phyloP scores from a whole-genome alignment of 37 sponge, comb jelly and placozoan species.

The Hormiphora californensis region DNA sequence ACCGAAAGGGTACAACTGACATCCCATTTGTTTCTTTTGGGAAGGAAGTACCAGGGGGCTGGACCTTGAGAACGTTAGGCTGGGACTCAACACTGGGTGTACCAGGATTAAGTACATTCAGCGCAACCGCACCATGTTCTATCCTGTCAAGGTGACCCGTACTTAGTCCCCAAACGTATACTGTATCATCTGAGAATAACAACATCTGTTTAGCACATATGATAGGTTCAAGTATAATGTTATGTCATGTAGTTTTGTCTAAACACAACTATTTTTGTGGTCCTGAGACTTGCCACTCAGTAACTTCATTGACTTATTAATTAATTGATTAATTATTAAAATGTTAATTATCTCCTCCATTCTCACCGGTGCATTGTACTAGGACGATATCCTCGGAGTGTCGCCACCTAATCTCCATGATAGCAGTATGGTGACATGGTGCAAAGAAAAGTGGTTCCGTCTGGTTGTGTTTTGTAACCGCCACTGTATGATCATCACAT shows the following conservation, averaged over 20 bases:
- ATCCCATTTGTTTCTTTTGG: neutral
- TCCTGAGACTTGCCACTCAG: no score
- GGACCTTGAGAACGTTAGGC: neutral
- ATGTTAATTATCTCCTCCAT: no score
- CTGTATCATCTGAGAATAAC: constrained; percentile 19
- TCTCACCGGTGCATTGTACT: neutral
- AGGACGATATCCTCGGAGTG: constrained; percentile 20
- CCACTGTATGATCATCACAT: constrained; percentile 3
- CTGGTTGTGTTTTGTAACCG: neutral
- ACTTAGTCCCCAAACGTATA: constrained; percentile 46
- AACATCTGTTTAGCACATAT: no score
- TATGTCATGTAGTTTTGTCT: no score
- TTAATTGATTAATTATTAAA: no score
- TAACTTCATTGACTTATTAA: no score
- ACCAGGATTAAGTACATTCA: neutral
- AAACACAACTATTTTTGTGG: no score
- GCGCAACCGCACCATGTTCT: constrained; percentile 23
- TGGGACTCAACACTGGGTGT: neutral
- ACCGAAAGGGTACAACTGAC: constrained; percentile 1
- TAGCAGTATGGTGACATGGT: neutral
- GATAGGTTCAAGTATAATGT: no score
- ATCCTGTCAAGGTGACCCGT: constrained; percentile 41
- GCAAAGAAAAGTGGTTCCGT: neutral
- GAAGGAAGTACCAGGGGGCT: neutral
- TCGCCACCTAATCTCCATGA: constrained; percentile 44